Evolutionary conservation across 2,797 vertebrate species (phyloP), one percentile per base, ranked within the genome.

Genomic region (Pseudopleuronectes americanus): DNA sequence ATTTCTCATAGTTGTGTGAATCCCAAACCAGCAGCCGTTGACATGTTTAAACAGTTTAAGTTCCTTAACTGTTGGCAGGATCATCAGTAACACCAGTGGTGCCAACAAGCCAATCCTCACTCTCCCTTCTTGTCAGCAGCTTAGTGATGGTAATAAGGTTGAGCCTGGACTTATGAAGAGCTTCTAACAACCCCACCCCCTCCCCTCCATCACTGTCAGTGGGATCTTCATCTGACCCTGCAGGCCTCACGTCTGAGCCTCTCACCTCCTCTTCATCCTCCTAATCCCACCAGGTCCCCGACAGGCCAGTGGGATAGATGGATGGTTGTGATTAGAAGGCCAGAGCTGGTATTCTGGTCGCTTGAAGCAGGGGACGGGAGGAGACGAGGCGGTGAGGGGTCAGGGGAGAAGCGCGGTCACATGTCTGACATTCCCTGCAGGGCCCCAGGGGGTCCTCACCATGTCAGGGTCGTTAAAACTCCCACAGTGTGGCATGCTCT

Each of bases 391-490:
- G 41, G 4, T 8, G 6, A 45, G 52, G 52, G 59, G 68, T 74
- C 75, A 74, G 36, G 19, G 5, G 61, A 51, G 47, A 68, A 62
- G 77, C 12, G 4, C 56, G 73, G 77, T 81, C 75, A 79, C 72
- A 90, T 88, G 74, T 84, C 57, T 89, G 57, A 76, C 74, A 93
- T 92, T 91, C 87, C 63, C 68, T 21, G 10, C 51, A 47, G 54
- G 62, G 70, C 26, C 54, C 66, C 53, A 17, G 53, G 61, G 62
- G 64, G 43, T 69, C 60, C 67, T 76, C 61, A 79, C 16, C 77
- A 13, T 63, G 61, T 78, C 80, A 48, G 45, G 47, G 57, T 12
- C 45, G 22, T 74, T 83, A 77, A 82, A 82, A 58, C 70, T 45
- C 31, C 61, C 55, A 76, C 74, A 84, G 36, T 1, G 1, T 21